A percentile compares a stretch with the other conserved stretches of the same genome.
Conservation (phyloP, 2,113 vertebrate species). For the Hemibagrus wyckioides region DNA sequence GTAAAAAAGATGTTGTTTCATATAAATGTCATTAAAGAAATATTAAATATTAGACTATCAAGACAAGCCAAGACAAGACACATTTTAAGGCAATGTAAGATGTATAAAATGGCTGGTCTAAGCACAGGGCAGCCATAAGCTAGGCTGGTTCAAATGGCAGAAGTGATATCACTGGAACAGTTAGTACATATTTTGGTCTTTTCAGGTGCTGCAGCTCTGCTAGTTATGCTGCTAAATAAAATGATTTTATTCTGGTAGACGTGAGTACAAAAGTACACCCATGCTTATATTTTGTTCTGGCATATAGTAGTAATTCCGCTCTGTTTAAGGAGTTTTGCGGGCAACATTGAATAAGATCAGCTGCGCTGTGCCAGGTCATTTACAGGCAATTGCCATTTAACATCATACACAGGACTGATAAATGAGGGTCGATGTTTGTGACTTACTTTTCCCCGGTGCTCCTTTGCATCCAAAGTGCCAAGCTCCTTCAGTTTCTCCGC, state of each 20-base stretch:
- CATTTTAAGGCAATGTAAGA: background rate
- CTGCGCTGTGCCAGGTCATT: background rate
- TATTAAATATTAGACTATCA: background rate
- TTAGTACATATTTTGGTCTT: background rate
- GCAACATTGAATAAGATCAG: background rate
- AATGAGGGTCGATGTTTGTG: background rate
- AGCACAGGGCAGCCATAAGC: background rate
- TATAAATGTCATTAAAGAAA: background rate
- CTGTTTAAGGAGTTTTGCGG: background rate
- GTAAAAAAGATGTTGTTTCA: background rate
- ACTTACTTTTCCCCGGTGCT: constrained; percentile 88
- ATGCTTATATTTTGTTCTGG: background rate
- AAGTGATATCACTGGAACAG: background rate
- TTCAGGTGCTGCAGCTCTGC: background rate
- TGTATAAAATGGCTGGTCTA: background rate
- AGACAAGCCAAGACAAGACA: background rate
- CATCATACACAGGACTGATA: background rate
- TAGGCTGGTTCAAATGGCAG: background rate
- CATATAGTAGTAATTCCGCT: background rate
- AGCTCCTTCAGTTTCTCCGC: constrained; percentile 77
- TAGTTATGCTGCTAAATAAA: background rate
- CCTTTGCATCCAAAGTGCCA: constrained; percentile 78
- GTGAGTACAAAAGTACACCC: background rate
- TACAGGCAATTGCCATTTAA: background rate
- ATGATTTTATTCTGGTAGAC: background rate